phyloP scores from a whole-genome alignment of 2,797 vertebrate genomes.

The Eutrigla gurnardus region DNA sequence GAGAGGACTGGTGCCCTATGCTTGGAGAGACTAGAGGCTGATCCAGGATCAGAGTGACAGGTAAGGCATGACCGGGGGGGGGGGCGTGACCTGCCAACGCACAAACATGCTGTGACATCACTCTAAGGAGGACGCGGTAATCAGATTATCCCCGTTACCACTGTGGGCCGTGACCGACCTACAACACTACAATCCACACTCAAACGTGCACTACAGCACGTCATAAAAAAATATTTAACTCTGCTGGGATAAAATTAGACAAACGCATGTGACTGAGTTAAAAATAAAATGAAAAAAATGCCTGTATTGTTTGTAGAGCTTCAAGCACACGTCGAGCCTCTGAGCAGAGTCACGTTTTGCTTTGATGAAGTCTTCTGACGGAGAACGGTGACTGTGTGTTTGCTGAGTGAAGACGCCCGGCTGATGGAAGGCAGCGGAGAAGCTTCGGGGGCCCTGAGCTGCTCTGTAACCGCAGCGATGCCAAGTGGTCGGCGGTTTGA shows the following conservation, averaged over 20 bases:
- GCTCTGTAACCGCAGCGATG: constrained; percentile 76
- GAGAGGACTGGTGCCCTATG: constrained; percentile 38
- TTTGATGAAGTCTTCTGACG: constrained; percentile 35
- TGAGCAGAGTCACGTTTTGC: constrained; percentile 43
- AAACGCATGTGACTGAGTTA: constrained; percentile 36
- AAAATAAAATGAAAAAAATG: constrained; percentile 57
- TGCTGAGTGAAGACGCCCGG: constrained; percentile 38
- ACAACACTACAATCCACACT: constrained; percentile 27
- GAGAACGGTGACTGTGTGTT: constrained; percentile 50
- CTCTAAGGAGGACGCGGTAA: constrained; percentile 76
- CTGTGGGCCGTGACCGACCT: constrained; percentile 34
- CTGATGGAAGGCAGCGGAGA: constrained; percentile 66
- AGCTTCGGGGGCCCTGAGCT: constrained; percentile 76
- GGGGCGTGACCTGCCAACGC: constrained; percentile 70
- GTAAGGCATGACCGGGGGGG: constrained; percentile 55
- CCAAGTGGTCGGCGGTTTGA: constrained; percentile 83
- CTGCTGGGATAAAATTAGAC: constrained; percentile 63
- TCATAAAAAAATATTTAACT: constrained; percentile 10
- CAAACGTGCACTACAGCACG: constrained; percentile 3
- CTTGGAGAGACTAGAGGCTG: constrained; percentile 42
- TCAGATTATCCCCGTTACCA: constrained; percentile 77
- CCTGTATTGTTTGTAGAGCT: constrained; percentile 38
- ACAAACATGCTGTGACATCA: constrained; percentile 77
- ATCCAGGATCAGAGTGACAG: constrained; percentile 68
- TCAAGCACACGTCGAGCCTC: constrained; percentile 22